Conservation (phyloP, 2,888 invertebrate genomes). For the Amphipoea oculea region DNA sequence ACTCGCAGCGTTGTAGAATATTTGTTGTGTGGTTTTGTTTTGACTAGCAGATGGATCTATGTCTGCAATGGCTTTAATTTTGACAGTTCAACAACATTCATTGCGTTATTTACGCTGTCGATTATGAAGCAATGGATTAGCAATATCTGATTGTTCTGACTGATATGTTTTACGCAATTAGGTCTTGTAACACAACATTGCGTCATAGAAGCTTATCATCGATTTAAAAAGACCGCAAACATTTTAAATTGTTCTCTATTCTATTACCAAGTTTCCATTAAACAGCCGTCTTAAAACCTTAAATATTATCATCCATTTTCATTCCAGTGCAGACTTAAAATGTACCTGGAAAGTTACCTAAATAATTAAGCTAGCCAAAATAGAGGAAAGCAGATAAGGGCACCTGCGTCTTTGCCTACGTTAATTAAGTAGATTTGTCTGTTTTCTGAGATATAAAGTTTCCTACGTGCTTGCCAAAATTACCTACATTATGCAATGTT, state of each 20-base stretch:
- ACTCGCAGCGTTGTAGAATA: not conserved
- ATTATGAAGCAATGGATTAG: not conserved
- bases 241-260: not conserved
- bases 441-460: constrained; percentile 3
- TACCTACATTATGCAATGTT: not conserved
- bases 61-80: not conserved
- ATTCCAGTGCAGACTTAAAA: not conserved
- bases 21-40: not conserved
- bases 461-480: not conserved
- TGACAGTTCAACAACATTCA: not conserved
- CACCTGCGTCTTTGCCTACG: not conserved
- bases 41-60: not conserved
- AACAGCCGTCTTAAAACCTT: not conserved
- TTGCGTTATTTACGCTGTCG: not conserved
- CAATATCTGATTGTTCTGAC: not conserved
- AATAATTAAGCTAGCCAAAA: not conserved
- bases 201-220: not conserved
- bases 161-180: not conserved
- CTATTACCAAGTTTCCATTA: not conserved
- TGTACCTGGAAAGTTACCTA: not conserved
- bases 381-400: not conserved
- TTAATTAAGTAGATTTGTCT: not conserved
- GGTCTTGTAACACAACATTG: not conserved
- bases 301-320: not conserved
- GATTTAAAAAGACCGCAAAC: not conserved